phyloP scores from a whole-genome alignment of 2,113 vertebrate species.

The Macroglossus sobrinus region DNA sequence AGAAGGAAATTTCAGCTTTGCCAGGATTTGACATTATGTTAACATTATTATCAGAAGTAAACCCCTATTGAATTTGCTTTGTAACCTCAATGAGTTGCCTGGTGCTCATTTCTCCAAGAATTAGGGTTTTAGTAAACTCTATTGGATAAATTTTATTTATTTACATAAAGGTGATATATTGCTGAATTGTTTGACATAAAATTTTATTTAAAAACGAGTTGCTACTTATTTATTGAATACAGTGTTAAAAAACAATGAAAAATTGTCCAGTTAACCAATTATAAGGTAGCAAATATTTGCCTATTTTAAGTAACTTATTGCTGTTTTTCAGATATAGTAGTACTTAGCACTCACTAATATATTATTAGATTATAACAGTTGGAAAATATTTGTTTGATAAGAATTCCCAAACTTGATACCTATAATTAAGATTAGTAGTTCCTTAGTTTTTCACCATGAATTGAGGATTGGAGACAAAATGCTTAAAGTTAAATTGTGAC shows the following conservation, averaged over 20 bases:
- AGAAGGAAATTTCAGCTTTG: slow-evolving; percentile 12
- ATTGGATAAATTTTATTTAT: background rate
- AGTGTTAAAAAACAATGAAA: slow-evolving; percentile 51
- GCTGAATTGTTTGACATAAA: background rate
- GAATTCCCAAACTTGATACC: slow-evolving; percentile 1
- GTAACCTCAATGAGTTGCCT: slow-evolving; percentile 16
- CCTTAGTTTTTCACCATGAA: slow-evolving; percentile 13
- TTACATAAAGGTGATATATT: slow-evolving; percentile 27
- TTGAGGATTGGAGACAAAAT: slow-evolving; percentile 44
- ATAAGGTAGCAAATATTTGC: slow-evolving; percentile 29
- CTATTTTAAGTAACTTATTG: slow-evolving; percentile 55
- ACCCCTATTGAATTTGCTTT: slow-evolving; percentile 38
- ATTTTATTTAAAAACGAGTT: slow-evolving; percentile 29
- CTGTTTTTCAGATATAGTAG: background rate
- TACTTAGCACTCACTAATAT: slow-evolving; percentile 31
- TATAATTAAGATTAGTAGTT: slow-evolving; percentile 21
- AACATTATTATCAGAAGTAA: slow-evolving; percentile 38
- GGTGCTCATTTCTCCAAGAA: background rate
- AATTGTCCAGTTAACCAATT: background rate
- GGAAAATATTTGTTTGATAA: slow-evolving; percentile 44
- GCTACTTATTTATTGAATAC: slow-evolving; percentile 42
- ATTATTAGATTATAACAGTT: slow-evolving; percentile 35
- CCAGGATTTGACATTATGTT: slow-evolving; percentile 29
- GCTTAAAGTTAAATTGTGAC: slow-evolving; percentile 29
- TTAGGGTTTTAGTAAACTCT: slow-evolving; percentile 8